Percentiles rank a stretch among this genome's conserved stretches.
Conservation (phyloP, 2,888 invertebrate species). For the Leptopilina syphax region DNA sequence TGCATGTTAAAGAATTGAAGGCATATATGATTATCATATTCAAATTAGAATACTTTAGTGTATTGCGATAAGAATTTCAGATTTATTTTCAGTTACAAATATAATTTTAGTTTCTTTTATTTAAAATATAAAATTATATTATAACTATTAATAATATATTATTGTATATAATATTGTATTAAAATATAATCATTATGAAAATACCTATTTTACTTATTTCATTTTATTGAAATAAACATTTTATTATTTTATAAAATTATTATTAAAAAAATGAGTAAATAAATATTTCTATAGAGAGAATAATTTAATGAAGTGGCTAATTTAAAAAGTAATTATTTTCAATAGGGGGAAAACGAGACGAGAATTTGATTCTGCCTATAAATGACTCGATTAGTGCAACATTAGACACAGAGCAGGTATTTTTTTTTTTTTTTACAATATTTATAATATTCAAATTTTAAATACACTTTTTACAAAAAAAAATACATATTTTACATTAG, state of each 20-base stretch:
- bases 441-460: neutral
- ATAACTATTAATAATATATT: too few relatives aligned
- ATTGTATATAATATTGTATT: too few relatives aligned
- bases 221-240: conserved; percentile 7
- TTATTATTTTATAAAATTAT: too few relatives aligned
- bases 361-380: conserved; percentile 93
- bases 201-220: neutral
- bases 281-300: too few relatives aligned
- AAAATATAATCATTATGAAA: too few relatives aligned
- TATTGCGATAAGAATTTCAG: conserved; percentile 28
- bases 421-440: neutral
- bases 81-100: neutral
- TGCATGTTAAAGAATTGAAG: neutral
- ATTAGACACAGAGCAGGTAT: conserved; percentile 87
- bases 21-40: neutral
- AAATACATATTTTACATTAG: neutral
- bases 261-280: too few relatives aligned
- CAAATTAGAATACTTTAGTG: conserved; percentile 26
- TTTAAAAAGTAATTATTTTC: conserved; percentile 50
- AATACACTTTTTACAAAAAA: conserved; percentile 8
- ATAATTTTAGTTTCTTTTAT: too few relatives aligned
- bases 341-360: conserved; percentile 96
- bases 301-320: neutral
- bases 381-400: conserved; percentile 98
- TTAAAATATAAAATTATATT: too few relatives aligned